Base-by-base conservation (phyloP, 2,888 invertebrate species). In the Macrophya annulata region DNA sequence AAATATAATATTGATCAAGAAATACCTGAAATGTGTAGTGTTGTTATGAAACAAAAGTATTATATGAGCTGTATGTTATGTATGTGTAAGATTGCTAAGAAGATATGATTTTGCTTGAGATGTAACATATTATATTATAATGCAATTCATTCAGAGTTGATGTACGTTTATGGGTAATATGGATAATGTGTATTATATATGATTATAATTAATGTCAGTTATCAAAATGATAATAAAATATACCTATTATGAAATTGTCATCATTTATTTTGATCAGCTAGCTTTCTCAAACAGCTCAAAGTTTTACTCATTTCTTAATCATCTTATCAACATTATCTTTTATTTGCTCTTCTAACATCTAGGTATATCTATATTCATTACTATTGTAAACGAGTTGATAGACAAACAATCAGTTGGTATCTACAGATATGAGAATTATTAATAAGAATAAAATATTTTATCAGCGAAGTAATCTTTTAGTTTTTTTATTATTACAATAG, bases 11-110 rank as follows among this genome's bases (percentile, higher is more conserved):
- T 43, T 43, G 40, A 62, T 81, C 43, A 6, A 62, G 25, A 25
- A 40, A 81, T 31, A 62, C 62, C 31, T 55, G 48, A 48, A 51
- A 5, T 68, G 68, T 9, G 43, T 51, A 68, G 77, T 21, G 77
- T 79, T 93, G 92, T 92, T 91, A 90, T 90, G 92, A 89, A 91
- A 90, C 88, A 89, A 89, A 91, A 92, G 92, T 92, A 93, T 92
- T 93, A 91, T 90, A 89, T 90, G 90, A 92, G 87, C 86, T 92
- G 90, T 92, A 91, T 89, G 91, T 92, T 92, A 90, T 91, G 90
- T 91, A 91, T 91, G 90, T 91, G 92, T 91, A 92, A 90, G 89
- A 89, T 88, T 91, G 90, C 87, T 87, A 89, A 91, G 45, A 21
- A 25, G 55, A 91, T 87, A 87, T 89, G 89, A 89, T 89, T 89